phyloP scores from a whole-genome alignment of 2,113 vertebrate species.

The Mustela nigripes region DNA sequence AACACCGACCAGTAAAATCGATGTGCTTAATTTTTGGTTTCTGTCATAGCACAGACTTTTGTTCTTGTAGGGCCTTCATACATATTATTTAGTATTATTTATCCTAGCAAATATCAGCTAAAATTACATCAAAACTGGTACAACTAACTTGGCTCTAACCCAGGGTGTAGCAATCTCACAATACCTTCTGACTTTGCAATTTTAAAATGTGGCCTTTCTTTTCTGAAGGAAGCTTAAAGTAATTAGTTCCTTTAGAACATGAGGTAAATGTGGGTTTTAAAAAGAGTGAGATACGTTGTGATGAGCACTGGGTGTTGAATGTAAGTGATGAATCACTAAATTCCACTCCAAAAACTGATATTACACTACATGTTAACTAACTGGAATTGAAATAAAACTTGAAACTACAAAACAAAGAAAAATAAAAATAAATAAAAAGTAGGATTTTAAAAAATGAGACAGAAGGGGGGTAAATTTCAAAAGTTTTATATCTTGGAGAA shows the following conservation, averaged over 20 bases:
- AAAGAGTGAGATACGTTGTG: not conserved
- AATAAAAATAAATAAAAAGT: not conserved
- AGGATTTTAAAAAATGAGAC: not conserved
- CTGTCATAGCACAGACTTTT: not conserved
- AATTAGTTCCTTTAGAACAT: not conserved
- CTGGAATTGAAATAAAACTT: not conserved
- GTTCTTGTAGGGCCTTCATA: not conserved
- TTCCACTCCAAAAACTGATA: not conserved
- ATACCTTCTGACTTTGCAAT: not conserved
- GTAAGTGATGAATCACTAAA: not conserved
- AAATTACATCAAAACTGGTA: not conserved
- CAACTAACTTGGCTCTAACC: not conserved
- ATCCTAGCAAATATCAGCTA: not conserved
- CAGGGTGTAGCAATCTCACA: not conserved
- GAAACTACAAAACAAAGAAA: not conserved
- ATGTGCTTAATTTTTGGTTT: not conserved
- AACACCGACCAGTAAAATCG: not conserved
- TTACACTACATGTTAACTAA: not conserved
- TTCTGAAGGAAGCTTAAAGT: not conserved
- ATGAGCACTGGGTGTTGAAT: not conserved
- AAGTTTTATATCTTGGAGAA: not conserved
- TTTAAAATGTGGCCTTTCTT: not conserved
- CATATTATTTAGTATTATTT: not conserved
- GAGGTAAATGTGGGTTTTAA: not conserved
- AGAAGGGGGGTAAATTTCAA: not conserved